phyloP scores from a whole-genome alignment of 2,888 invertebrate genomes.

The Drosophila quasianomalipes region DNA sequence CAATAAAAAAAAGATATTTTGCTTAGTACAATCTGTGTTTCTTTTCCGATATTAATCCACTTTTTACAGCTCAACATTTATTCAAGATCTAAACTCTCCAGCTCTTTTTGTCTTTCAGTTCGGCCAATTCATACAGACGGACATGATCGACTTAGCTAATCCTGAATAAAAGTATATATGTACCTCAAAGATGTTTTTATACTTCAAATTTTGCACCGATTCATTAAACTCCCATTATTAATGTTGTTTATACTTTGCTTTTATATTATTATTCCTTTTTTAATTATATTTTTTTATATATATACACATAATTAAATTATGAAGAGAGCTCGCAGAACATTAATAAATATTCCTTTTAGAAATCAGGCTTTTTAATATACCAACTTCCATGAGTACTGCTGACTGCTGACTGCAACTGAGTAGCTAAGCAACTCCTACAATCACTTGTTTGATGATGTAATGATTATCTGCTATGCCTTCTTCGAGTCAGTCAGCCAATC shows the following conservation, averaged over 20 bases:
- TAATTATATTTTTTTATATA: too few relatives aligned
- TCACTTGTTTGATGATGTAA: not conserved
- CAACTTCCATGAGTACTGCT: not conserved
- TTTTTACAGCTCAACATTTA: not conserved
- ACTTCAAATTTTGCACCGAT: too few relatives aligned
- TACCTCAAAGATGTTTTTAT: too few relatives aligned
- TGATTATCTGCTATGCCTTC: not conserved
- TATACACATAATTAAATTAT: not conserved
- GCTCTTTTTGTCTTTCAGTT: too few relatives aligned
- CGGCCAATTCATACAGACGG: too few relatives aligned
- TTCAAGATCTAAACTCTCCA: too few relatives aligned
- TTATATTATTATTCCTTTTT: not conserved
- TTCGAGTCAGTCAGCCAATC: not conserved
- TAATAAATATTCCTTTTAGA: not conserved
- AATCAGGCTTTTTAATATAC: too few relatives aligned
- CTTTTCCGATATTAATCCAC: not conserved
- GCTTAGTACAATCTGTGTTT: too few relatives aligned
- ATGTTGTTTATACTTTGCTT: not conserved
- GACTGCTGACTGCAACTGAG: not conserved
- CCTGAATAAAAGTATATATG: not conserved
- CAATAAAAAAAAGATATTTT: too few relatives aligned
- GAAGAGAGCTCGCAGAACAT: too few relatives aligned
- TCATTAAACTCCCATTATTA: too few relatives aligned
- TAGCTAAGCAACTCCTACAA: not conserved
- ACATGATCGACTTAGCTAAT: not conserved